Evolutionary conservation across 2,797 vertebrate genomes (phyloP).

Genomic region (Percopsis omiscomaycus): DNA sequence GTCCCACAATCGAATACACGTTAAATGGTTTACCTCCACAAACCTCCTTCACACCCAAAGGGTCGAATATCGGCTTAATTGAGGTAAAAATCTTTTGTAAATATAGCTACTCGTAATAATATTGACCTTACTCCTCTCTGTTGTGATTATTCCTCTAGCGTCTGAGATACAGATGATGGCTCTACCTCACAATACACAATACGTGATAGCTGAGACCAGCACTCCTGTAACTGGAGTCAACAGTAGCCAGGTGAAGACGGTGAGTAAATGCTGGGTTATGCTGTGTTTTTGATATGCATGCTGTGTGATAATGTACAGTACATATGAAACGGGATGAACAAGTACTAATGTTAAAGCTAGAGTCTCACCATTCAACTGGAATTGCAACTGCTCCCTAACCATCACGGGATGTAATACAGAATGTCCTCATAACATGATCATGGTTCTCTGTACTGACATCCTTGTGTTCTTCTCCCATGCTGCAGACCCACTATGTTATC

Average conservation of each 20-base stretch:
- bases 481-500: conserved; percentile 93
- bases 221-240: conserved; percentile 84
- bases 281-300: not conserved
- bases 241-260: conserved; percentile 91
- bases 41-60: too few species aligned
- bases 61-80: too few species aligned
- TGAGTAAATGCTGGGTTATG: conserved; percentile 53
- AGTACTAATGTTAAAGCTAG: not conserved
- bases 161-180: conserved; percentile 99
- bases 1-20: too few species aligned
- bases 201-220: conserved; percentile 91
- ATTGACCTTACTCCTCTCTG: too few species aligned
- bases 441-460: not conserved
- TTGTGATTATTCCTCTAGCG: conserved; percentile 68
- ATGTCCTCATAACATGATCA: not conserved
- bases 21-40: too few species aligned
- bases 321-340: too few species aligned
- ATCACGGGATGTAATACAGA: too few species aligned
- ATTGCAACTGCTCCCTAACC: not conserved
- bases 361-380: not conserved
- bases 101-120: too few species aligned
- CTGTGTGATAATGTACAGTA: not conserved
- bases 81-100: too few species aligned
- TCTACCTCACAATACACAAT: conserved; percentile 89
- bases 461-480: not conserved